Base-by-base conservation (phyloP, 2,113 vertebrate genomes). In the Podilymbus podiceps region DNA sequence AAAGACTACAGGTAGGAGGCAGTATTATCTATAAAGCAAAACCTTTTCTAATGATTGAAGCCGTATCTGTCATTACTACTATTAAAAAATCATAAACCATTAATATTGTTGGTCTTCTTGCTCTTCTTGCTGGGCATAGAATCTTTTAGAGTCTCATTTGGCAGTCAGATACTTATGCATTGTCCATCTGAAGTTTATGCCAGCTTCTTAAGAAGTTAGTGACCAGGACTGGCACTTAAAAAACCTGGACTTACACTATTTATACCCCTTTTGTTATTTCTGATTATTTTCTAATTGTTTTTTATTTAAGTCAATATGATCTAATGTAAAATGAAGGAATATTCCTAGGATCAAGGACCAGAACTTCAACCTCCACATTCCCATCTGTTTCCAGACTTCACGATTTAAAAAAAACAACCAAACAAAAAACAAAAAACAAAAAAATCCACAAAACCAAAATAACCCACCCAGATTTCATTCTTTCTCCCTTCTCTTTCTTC, bases 1-100 rank as follows among this genome's bases (percentile, higher is more conserved):
- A 63, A 99, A 99, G 97, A 99, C 98, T 56, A 99, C 99, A 97
- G 98, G 99, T 99, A 97, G 94, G 96, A 22, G 82, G 58, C 73
- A 81, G 10, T 55, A 28, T 52, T 86, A 63, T 44, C 24, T 89
- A 22, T 72, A 79, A 60, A 72, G n/a, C 60, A 69, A 62, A 81
- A 9, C 25, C 9, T 73, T 82, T 35, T 42, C 40, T 88, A 38
- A 68, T 78, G 44, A 78, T 28, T 67, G 79, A 81, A 72, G 23
- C 10, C 60, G 11, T 44, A 66, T 52, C 80, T 87, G 24, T 64
- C 52, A 19, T 88, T 85, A 53, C 20, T 44, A 12, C 49, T 89
- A 33, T 28, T 72, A 49, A 69, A 82, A 88, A 50, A 30, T 33
- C 33, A 66, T 40, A 56, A 75, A 38, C 7, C 44, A 72, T 46